Base-by-base conservation (phyloP, 2,113 vertebrate genomes). In the Mastomys natalensis region DNA sequence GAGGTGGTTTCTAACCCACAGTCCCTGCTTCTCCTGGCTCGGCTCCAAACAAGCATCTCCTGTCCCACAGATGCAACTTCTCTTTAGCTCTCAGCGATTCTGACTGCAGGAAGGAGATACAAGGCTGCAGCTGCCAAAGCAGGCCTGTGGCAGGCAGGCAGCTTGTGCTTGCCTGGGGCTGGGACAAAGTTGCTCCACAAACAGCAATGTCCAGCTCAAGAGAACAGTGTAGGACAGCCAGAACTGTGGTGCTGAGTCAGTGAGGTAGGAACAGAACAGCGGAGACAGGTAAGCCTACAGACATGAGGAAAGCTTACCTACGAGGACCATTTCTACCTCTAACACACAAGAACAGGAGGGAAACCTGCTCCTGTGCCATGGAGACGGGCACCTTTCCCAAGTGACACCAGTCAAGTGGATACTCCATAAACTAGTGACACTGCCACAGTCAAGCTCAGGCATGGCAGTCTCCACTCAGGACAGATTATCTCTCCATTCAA, bases 341-440 rank as follows among this genome's bases (percentile, higher is more conserved):
- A 48, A 64, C 1, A 8, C 78, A 95, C 37, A 40, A 43, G 31
- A 81, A 90, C 43, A 80, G 64, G 22, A 85, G 62, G 48, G 26
- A 80, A 68, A 48, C 55, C 40, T 15, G 73, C 5, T 45, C 45
- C 84, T 86, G 29, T 17, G 21, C 53, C 40, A 31, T 48, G 66
- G 53, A 21, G 48, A 31, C 11, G 24, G 70, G 24, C 40, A 55
- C 24, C 74, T 81, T 94, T 64, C 70, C 26, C 40, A 60, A 68
- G 48, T 5, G 0, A 15, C 0, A 4, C 34, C 68, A 86, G 37
- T 84, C 40, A 22, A 22, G 45, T 10, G 29, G 48, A 58, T 17
- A 51, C 11, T 7, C 4, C 55, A 26, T 0, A 5, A 3, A 11
- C 17, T 22, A 51, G 10, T 7, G 73, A 77, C 43, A 8, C 6